Conservation (phyloP, 1,140 invertebrate species). For the Micrasema longulum region DNA sequence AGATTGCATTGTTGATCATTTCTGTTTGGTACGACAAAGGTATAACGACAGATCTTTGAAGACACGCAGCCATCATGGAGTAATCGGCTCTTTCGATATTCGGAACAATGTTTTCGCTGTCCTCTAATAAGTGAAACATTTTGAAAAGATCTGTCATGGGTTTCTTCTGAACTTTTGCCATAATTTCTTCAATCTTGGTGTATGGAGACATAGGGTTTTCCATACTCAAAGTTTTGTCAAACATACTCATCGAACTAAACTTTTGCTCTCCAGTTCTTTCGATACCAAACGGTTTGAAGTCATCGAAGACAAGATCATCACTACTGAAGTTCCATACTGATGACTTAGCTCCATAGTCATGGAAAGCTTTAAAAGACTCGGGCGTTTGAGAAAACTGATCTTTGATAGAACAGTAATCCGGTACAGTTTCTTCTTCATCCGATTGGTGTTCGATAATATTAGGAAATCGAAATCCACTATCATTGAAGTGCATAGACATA, state of each 20-base stretch:
- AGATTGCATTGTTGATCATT: constrained; percentile 76
- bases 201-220: constrained; percentile 58
- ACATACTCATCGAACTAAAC: constrained; percentile 36
- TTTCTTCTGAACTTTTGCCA: constrained; percentile 61
- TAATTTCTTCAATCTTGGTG: constrained; percentile 61
- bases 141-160: constrained; percentile 63
- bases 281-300: constrained; percentile 65
- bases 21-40: constrained; percentile 76
- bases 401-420: constrained; percentile 31
- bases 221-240: constrained; percentile 48
- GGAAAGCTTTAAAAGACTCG: constrained; percentile 13
- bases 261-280: constrained; percentile 53
- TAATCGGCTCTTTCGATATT: constrained; percentile 63
- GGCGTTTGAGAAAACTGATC: constrained; percentile 28
- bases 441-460: constrained; percentile 61
- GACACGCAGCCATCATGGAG: constrained; percentile 71
- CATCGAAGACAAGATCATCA: constrained; percentile 61
- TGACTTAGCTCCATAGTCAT: constrained; percentile 40
- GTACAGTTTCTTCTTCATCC: constrained; percentile 47
- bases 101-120: constrained; percentile 55
- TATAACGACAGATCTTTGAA: constrained; percentile 76
- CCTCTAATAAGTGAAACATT: constrained; percentile 56
- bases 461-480: constrained; percentile 64
- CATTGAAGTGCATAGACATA: constrained; percentile 34
- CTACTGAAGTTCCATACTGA: constrained; percentile 61